Base-by-base conservation (phyloP, 2,113 vertebrate genomes). In the Clupea harengus region DNA sequence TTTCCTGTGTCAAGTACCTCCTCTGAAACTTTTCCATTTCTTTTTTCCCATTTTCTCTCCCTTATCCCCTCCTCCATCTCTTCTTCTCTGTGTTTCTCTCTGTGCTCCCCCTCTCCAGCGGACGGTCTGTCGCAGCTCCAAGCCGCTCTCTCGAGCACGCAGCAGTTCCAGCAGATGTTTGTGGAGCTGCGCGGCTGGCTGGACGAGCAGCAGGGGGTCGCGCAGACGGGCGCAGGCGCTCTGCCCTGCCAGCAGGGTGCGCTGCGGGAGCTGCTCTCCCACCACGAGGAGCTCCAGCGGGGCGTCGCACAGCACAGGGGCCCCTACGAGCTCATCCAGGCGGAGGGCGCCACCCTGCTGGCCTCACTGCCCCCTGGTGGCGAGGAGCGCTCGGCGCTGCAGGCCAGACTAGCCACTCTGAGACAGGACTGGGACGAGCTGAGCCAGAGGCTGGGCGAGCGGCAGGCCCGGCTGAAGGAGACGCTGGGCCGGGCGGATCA, bases 101-200 rank as follows among this genome's bases (percentile, higher is more conserved):
- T 39, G 39, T 39, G 39, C 67, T 15, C n/a, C 5, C 28, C 20
- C 54, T 1, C 60, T 93, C 8, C 83, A 99, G 99, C 96, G 22
- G 98, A 99, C 90, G 95, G 97, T 64, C 95, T 99, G 92, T 98
- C 97, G 87, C 97, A 98, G 91, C 96, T 99, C 50, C 99, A 99
- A 92, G 95, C 95, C 0, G 97, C 97, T 0, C 96, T 99, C 22
- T 98, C 97, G 0, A 99, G 97, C 90, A 99, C 98, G 57, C 98
- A 99, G 94, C 99, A 99, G 93, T 99, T 99, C 94, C 98, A 99
- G 92, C 97, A 99, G 92, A 99, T 98, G 97, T 99, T 99, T 85
- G 96, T 98, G 90, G 99, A 99, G 88, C 91, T 99, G 87, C 96
- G 96, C 89, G 93, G 94, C 72, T 99, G 99, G 99, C 95, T 99